Conservation (phyloP, 2,113 vertebrate genomes). For the Upupa epops region DNA sequence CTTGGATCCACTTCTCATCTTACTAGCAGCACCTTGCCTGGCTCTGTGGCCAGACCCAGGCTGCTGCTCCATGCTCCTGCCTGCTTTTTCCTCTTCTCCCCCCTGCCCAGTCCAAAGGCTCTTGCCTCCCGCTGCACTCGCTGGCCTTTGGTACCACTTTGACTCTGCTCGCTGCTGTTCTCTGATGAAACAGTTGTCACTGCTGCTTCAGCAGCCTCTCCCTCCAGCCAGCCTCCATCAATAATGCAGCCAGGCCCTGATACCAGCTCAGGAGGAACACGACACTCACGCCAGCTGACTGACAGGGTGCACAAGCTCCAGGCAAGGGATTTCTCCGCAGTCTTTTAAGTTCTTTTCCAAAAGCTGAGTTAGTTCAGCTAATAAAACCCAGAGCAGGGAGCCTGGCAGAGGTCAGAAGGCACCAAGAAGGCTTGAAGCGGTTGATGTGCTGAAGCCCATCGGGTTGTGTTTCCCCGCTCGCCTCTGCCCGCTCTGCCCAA, state of each 20-base stretch:
- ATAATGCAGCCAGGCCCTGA: not conserved
- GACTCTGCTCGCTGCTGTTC: not conserved
- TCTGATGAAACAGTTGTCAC: not conserved
- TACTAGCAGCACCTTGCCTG: not conserved
- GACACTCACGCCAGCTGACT: not conserved
- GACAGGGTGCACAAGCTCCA: slow-evolving; percentile 1
- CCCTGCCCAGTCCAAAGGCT: not conserved
- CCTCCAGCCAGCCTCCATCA: slow-evolving; percentile 7
- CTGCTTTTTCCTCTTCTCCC: not conserved
- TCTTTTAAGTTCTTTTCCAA: not conserved
- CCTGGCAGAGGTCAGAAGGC: not conserved
- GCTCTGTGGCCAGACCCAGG: not conserved
- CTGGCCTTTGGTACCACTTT: not conserved
- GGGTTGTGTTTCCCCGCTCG: not conserved
- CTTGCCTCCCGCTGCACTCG: not conserved
- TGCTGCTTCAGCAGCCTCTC: not conserved
- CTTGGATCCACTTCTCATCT: not conserved
- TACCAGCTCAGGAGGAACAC: not conserved
- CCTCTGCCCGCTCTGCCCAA: slow-evolving; percentile 18
- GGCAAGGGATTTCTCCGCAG: not conserved
- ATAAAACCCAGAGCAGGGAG: not conserved
- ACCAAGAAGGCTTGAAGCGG: not conserved
- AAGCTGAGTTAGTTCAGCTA: not conserved
- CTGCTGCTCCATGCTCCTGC: not conserved
- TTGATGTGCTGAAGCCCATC: not conserved